A percentile compares a stretch with the other conserved stretches of the same genome.
These are phyloP conservation scores for Eupeodes corollae DNA, from an alignment of 1,140 invertebrate species.

Conservation along the genomic window DNA sequence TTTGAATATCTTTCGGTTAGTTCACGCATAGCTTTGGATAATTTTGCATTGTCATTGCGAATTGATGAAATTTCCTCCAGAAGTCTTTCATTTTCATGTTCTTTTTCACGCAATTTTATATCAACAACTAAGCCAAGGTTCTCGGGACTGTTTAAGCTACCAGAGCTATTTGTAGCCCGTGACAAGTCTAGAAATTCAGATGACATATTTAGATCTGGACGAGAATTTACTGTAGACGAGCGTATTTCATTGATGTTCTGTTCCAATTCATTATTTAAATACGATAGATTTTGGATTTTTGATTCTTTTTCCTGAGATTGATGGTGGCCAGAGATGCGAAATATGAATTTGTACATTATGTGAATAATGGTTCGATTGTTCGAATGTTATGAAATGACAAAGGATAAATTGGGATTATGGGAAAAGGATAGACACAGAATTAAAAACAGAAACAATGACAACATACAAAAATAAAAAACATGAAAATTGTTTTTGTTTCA, in stretches of 20 bases:
- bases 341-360: too few relatives aligned
- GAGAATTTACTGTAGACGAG: slow-evolving; percentile 13
- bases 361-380: too few relatives aligned
- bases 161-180: slow-evolving; percentile 5
- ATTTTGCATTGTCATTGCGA: slow-evolving; percentile 2
- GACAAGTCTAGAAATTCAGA: slow-evolving; percentile 21
- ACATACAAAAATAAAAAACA: too few relatives aligned
- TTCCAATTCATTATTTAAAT: slow-evolving; percentile 21
- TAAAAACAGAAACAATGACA: too few relatives aligned
- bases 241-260: slow-evolving; percentile 22
- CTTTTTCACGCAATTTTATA: slow-evolving; percentile 28
- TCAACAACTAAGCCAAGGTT: slow-evolving; percentile 28
- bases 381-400: too few relatives aligned
- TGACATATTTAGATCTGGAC: slow-evolving; percentile 18
- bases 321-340: too few relatives aligned
- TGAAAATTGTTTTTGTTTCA: too few relatives aligned
- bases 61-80: slow-evolving; percentile 8
- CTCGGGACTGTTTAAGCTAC: slow-evolving; percentile 17
- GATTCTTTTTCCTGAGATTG: slow-evolving; percentile 8
- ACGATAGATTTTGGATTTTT: slow-evolving; percentile 9
- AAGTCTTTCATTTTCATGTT: slow-evolving; percentile 23
- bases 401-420: too few relatives aligned
- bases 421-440: too few relatives aligned
- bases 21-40: slow-evolving; percentile 5
- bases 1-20: slow-evolving; percentile 3